phyloP scores from a whole-genome alignment of 2,888 invertebrate species.

The Rhamnusium bicolor region DNA sequence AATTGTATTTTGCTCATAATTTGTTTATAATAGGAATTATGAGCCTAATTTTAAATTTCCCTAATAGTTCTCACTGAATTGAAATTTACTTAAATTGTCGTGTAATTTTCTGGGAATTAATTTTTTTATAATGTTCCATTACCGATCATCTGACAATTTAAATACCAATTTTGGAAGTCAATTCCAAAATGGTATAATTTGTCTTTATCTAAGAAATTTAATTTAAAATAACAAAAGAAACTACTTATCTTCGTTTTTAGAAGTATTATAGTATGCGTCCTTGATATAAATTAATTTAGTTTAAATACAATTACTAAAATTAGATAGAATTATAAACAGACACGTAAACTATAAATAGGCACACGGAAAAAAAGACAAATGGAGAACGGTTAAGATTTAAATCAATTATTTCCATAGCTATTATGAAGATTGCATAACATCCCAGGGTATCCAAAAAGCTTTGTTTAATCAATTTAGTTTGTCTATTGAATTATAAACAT shows the following conservation, averaged over 20 bases:
- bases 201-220: neutral
- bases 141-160: neutral
- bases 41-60: slow-evolving; percentile 51
- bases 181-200: slow-evolving; percentile 2
- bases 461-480: slow-evolving; percentile 41
- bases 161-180: slow-evolving; percentile 4
- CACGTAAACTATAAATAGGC: neutral
- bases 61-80: slow-evolving; percentile 48
- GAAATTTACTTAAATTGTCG: slow-evolving; percentile 49
- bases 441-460: slow-evolving; percentile 27
- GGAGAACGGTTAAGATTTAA: slow-evolving; percentile 7
- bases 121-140: slow-evolving; percentile 35
- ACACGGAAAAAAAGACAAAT: slow-evolving; percentile 7
- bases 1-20: slow-evolving; percentile 60
- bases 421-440: slow-evolving; percentile 18
- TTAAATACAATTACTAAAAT: neutral
- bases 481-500: slow-evolving; percentile 27
- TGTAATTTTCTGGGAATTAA: slow-evolving; percentile 43
- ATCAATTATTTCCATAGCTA: slow-evolving; percentile 2
- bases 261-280: neutral
- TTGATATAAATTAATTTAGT: slow-evolving; percentile 17
- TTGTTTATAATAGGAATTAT: slow-evolving; percentile 58
- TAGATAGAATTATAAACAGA: slow-evolving; percentile 3
- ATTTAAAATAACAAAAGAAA: neutral
- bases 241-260: neutral